Evolutionary conservation across 2,888 invertebrate genomes (phyloP), one percentile per base, ranked within the genome.

Genomic region (Idaea dimidiata): DNA sequence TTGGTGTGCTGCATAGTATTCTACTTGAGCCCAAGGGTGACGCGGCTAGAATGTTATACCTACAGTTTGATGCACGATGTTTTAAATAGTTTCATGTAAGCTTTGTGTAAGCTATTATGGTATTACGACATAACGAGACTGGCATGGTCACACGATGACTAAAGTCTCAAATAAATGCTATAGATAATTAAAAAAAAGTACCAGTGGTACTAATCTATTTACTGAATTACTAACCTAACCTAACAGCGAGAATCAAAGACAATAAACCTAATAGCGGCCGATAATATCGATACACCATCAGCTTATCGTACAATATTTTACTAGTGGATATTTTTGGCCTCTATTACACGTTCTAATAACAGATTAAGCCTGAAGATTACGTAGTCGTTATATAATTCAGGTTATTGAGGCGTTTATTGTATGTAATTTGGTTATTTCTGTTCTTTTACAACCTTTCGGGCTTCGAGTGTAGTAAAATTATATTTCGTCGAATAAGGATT

Each of bases 371-470:
- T 59, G 58, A 32, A 65, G 67, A 70, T 70, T 62, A 67, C 43
- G 10, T 59, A 59, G 62, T 64, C 61, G 62, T 66, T 67, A 61
- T 67, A 67, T 67, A 70, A 70, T 67, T 64, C 64, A n/a, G 63
- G 69, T 62, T 60, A 70, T 70, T 66, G 60, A 62, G 62, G 62
- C 63, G 59, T 68, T 69, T 66, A 69, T 67, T 67, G 61, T 66
- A 63, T 70, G 64, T 70, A 70, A 70, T 70, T 70, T 70, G 54
- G 58, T 64, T 68, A 68, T 68, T 70, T 70, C 65, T 62, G 63
- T 67, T 66, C 67, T 67, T 66, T 66, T 63, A 64, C 62, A 59
- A 55, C 58, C 63, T 60, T 8, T 33, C 43, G 43, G 18, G 62
- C 31, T 61, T 62, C 62, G 43, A 43, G 66, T 60, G 63, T 63